Base-by-base conservation (phyloP, 2,888 invertebrate species). In the Orchesellides sinensis region DNA sequence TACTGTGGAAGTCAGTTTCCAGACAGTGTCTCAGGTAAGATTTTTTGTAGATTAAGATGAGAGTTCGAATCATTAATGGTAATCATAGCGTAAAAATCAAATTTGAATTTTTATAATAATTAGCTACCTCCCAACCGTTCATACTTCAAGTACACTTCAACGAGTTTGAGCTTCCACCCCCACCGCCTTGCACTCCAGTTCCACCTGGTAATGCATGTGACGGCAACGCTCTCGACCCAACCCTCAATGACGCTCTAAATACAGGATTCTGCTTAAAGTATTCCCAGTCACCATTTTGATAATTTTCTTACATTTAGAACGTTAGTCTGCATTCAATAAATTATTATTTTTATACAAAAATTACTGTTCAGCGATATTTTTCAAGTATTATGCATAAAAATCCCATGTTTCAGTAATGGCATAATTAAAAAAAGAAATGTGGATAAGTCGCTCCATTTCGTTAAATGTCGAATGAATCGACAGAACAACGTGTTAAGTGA, bases 91-190 rank as follows among this genome's bases (percentile, higher is more conserved):
- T 27, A n/a, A 32, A 23, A 21, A n/a, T 61, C 17, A 27, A 25
- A 35, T 63, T n/a, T 8, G 12, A 52, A 21, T 52, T 52, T 40
- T 47, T 56, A 59, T 65, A 49, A 45, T 29, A 83, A 47, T 8
- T 35, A 87, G 85, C 83, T 0, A 74, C 54, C 12, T 72, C 86
- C 1, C 84, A 84, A 32, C 87, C 87, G 2, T 87, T 87, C 29
- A 83, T 85, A 47, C 40, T 87, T 25, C 80, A 84, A 74, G 86
- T 87, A 0, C 85, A 87, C 56, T 84, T 87, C 21, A 79, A 87
- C 59, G 80, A 78, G n/a, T 47, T 25, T 12, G 87, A 87, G 63
- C n/a, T 72, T 2, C 73, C 65, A 4, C 56, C 68, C 12, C 84
- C 82, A 14, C 69, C 80, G 0, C 56, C 52, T 0, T 70, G 70